A percentile compares a stretch with the other conserved stretches of the same genome.
phyloP scores from a whole-genome alignment of 2,888 invertebrate species.

The Mesorhabditis spiculigera region DNA sequence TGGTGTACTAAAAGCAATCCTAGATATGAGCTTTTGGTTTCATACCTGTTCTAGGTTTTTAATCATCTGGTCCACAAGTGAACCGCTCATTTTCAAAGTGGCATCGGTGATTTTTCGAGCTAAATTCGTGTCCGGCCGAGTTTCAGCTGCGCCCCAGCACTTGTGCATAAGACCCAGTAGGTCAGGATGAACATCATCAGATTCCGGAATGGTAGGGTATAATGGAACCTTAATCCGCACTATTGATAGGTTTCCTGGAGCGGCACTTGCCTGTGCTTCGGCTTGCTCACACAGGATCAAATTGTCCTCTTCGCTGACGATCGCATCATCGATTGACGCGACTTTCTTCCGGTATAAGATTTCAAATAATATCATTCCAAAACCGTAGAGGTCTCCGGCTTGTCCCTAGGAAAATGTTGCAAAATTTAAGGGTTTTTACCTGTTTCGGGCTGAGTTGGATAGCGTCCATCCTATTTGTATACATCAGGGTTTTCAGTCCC shows the following conservation, averaged over 20 bases:
- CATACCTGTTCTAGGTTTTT: conserved; percentile 37
- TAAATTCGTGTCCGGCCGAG: conserved; percentile 41
- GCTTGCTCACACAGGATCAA: conserved; percentile 42
- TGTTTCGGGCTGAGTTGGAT: conserved; percentile 3
- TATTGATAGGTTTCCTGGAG: not conserved
- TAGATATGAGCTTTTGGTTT: not conserved
- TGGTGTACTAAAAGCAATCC: conserved; percentile 33
- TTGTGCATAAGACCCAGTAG: conserved; percentile 36
- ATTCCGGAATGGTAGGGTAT: conserved; percentile 32
- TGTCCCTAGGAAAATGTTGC: conserved; percentile 5
- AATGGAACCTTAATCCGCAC: conserved; percentile 23
- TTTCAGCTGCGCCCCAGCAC: conserved; percentile 27
- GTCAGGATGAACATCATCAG: conserved; percentile 42
- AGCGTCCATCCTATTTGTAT: conserved; percentile 28
- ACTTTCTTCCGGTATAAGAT: conserved; percentile 33
- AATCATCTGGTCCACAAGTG: conserved; percentile 54
- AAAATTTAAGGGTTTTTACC: not conserved
- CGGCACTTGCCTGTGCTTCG: conserved; percentile 17
- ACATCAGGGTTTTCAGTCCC: conserved; percentile 27
- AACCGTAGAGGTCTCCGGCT: conserved; percentile 47
- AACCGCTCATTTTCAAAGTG: conserved; percentile 54
- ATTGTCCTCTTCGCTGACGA: conserved; percentile 37
- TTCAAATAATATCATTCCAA: conserved; percentile 51
- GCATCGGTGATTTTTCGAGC: conserved; percentile 53
- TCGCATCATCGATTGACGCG: conserved; percentile 27